Percentiles rank a stretch among this genome's conserved stretches.
phyloP scores from a whole-genome alignment of 2,888 invertebrate species.

The Alsophila aescularia region DNA sequence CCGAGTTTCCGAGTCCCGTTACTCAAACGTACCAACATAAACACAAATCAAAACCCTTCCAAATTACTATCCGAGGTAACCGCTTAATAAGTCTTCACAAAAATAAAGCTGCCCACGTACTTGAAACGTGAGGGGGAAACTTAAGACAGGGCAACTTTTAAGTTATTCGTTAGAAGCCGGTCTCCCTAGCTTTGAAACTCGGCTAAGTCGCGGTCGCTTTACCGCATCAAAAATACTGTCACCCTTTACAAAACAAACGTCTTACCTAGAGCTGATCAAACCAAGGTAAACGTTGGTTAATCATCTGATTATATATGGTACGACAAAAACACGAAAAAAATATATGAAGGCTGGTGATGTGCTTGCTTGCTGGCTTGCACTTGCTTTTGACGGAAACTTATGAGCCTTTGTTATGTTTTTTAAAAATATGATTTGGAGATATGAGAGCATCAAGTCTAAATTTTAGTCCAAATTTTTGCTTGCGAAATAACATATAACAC shows the following conservation, averaged over 20 bases:
- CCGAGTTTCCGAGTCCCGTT: too few relatives aligned
- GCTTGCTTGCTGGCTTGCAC: too few relatives aligned
- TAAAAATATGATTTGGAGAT: too few relatives aligned
- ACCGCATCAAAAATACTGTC: slow-evolving; percentile 58
- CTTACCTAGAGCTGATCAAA: slow-evolving; percentile 30
- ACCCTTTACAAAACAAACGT: slow-evolving; percentile 45
- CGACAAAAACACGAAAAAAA: too few relatives aligned
- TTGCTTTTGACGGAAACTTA: too few relatives aligned
- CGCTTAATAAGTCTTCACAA: slow-evolving; percentile 33
- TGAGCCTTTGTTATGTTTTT: too few relatives aligned
- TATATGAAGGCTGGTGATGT: too few relatives aligned
- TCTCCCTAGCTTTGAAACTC: slow-evolving; percentile 48
- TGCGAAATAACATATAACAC: too few relatives aligned
- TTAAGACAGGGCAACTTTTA: slow-evolving; percentile 52
- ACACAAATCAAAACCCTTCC: slow-evolving; percentile 24
- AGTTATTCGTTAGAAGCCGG: slow-evolving; percentile 54
- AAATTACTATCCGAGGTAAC: slow-evolving; percentile 20
- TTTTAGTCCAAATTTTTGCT: too few relatives aligned
- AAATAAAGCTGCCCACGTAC: slow-evolving; percentile 52
- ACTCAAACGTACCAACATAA: too few relatives aligned
- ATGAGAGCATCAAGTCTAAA: too few relatives aligned
- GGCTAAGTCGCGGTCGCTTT: slow-evolving; percentile 53
- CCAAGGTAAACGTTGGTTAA: not conserved
- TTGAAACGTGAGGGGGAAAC: slow-evolving; percentile 46
- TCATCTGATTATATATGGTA: not conserved